Evolutionary conservation across 1,140 invertebrate genomes (phyloP).

Genomic region (Sesamia nonagrioides): DNA sequence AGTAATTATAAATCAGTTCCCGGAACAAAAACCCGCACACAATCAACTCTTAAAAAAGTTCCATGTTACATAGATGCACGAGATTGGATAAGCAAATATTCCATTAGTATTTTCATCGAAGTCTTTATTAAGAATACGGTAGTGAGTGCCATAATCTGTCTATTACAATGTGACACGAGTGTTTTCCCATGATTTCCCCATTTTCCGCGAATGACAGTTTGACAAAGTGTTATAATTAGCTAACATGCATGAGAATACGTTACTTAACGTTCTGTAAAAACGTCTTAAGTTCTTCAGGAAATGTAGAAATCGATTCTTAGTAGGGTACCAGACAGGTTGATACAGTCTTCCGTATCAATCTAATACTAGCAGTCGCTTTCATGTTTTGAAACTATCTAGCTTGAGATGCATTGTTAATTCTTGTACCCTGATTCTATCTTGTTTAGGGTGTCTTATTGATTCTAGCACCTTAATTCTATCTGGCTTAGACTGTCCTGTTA

Average conservation of each 20-base stretch:
- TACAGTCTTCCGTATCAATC: neutral
- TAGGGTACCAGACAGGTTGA: neutral
- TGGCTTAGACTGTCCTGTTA: no score
- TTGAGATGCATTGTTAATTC: no score
- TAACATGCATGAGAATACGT: conserved; percentile 31
- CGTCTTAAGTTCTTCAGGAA: conserved; percentile 10
- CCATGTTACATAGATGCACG: no score
- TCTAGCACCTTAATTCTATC: no score
- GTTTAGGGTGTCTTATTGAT: no score
- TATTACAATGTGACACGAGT: conserved; percentile 1
- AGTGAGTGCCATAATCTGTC: neutral
- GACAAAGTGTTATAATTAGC: conserved; percentile 34
- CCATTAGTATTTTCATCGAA: neutral
- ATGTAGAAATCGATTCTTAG: neutral
- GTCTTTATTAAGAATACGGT: neutral
- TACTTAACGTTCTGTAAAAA: conserved; percentile 15
- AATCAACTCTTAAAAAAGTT: no score
- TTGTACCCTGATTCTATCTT: no score
- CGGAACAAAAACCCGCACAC: no score
- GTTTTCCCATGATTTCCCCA: conserved; percentile 40
- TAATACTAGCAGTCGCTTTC: neutral
- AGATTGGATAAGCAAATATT: neutral
- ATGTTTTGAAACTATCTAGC: no score
- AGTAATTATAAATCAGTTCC: no score
- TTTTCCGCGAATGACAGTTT: conserved; percentile 19